A percentile compares a stretch with the other conserved stretches of the same genome.
phyloP scores from a whole-genome alignment of 1,140 invertebrate genomes.

The Mamestra configurata region DNA sequence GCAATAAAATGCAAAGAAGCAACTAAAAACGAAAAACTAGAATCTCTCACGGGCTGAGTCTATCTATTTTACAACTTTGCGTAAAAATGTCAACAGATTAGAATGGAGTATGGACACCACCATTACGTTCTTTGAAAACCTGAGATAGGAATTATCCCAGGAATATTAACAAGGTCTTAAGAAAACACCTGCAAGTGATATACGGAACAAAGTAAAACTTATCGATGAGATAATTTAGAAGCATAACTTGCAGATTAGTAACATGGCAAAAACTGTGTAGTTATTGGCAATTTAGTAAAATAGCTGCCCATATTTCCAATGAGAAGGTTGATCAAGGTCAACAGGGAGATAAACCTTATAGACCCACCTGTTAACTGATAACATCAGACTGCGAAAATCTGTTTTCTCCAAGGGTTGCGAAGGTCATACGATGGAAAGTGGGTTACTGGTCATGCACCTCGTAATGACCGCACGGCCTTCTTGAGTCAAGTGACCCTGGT shows the following conservation, averaged over 20 bases:
- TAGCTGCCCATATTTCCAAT: no score
- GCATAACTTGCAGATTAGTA: not conserved
- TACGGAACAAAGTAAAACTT: not conserved
- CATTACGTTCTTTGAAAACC: not conserved
- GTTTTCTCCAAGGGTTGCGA: slow-evolving; percentile 27
- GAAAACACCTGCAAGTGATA: not conserved
- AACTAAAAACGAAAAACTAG: not conserved
- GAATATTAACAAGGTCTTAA: not conserved
- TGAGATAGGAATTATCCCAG: not conserved
- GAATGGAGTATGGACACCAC: slow-evolving; percentile 8
- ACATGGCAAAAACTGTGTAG: not conserved
- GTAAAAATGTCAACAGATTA: slow-evolving; percentile 43
- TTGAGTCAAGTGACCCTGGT: not conserved
- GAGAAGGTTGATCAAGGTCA: not conserved
- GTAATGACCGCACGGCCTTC: not conserved
- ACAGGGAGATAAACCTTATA: not conserved
- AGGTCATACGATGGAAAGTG: slow-evolving; percentile 14
- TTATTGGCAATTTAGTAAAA: no score
- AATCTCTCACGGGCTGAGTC: not conserved
- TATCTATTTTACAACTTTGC: slow-evolving; percentile 7
- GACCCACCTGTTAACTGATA: not conserved
- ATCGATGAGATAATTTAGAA: not conserved
- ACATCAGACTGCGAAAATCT: slow-evolving; percentile 25
- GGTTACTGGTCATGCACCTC: slow-evolving; percentile 9
- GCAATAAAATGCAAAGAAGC: slow-evolving; percentile 1